Base-by-base conservation (phyloP, 2,888 invertebrate species). In the Crioceris asparagi region DNA sequence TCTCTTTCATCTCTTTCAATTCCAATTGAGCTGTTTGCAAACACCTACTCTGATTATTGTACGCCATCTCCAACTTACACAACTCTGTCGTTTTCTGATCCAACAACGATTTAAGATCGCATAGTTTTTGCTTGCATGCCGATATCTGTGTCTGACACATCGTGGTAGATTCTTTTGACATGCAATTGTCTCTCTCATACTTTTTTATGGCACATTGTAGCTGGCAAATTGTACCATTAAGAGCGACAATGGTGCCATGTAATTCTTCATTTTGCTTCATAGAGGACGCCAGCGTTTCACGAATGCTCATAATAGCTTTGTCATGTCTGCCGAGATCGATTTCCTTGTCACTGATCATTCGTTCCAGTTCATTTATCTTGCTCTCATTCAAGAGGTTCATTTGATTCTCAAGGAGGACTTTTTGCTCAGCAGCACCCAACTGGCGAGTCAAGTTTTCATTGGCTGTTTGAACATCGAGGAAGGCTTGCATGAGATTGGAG, bases 251-350 rank as follows among this genome's bases (percentile, higher is more conserved):
- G 3, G 52, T 56, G 8, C n/a, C 32, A 18, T 53, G 52, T 7
- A 57, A 43, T 12, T 55, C 51, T 26, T 50, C 45, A 33, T 59
- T 57, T 31, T 56, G 48, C n/a, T 60, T 54, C 14, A 66, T 56
- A 0, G 63, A 59, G 1, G 63, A 54, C 41, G 47, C 50, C 10
- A 61, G 41, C 25, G 67, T 66, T 10, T 56, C 47, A 18, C 65
- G 58, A n/a, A 55, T 44, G 19, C 61, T 60, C 35, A 65, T 61
- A 11, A 60, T 50, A 10, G 52, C 50, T 11, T 50, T 41, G 31
- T 54, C 50, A 35, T 57, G 55, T 27, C 46, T 42, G 16, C 35
- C 47, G n/a, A 56, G 35, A 36, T 56, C 54, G 1, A 49, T 26
- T 31, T 57, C 53, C 45, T 57, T 54, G 39, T 53, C 47, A 14